These are phyloP conservation scores for Odocoileus hemionus DNA, from an alignment of 2,113 vertebrate genomes.

Conservation along the genomic window DNA sequence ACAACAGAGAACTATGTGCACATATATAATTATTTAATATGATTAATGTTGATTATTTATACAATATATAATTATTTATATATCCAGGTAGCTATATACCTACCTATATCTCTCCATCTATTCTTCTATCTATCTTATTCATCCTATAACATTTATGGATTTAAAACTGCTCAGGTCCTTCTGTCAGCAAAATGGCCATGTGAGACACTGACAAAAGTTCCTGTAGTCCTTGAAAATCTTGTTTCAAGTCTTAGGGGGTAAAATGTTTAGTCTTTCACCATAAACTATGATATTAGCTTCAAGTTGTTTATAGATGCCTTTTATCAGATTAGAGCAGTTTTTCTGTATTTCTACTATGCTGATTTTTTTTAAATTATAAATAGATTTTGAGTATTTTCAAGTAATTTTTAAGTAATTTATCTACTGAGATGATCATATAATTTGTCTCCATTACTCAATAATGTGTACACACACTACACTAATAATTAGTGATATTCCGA, in stretches of 20 bases:
- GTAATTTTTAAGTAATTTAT: background rate
- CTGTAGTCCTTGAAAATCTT: background rate
- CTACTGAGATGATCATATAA: background rate
- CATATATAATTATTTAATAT: background rate
- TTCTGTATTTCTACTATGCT: background rate
- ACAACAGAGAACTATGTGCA: background rate
- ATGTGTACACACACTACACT: background rate
- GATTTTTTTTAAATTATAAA: background rate
- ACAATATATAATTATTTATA: background rate
- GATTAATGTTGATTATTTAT: background rate
- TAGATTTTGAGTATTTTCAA: background rate
- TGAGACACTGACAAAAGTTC: background rate
- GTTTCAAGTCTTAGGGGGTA: background rate
- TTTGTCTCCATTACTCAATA: background rate
- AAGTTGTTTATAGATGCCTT: background rate
- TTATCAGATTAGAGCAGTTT: background rate
- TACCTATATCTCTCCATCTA: background rate
- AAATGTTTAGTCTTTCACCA: background rate
- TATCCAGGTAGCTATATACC: background rate
- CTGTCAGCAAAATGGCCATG: background rate
- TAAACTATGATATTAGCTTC: background rate
- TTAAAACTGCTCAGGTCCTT: background rate
- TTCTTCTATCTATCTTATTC: background rate
- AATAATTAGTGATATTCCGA: background rate
- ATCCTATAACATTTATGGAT: background rate